phyloP scores from a whole-genome alignment of 2,113 vertebrate species.

The Bos javanicus region DNA sequence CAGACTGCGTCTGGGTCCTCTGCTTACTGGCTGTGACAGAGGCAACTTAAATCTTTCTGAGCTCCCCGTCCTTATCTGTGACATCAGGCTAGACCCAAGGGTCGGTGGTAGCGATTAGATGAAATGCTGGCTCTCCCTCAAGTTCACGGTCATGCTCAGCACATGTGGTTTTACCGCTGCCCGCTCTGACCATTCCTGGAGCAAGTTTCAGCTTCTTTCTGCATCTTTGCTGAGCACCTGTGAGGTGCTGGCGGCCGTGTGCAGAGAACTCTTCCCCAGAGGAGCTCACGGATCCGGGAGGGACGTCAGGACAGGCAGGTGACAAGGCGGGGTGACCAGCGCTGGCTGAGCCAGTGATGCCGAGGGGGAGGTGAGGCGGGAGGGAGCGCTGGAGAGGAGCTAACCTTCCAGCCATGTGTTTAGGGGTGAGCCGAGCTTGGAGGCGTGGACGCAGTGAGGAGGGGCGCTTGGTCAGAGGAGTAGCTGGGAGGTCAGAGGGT shows the following conservation, averaged over 20 bases:
- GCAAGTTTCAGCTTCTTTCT: rapidly evolving
- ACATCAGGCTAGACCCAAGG: background rate
- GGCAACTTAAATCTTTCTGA: too few species aligned
- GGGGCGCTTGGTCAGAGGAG: background rate
- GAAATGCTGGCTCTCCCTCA: too few species aligned
- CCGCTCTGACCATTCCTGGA: rapidly evolving
- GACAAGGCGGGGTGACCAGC: rapidly evolving
- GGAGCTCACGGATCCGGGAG: background rate
- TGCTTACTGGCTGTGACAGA: background rate
- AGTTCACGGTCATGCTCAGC: rapidly evolving
- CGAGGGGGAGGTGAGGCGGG: background rate
- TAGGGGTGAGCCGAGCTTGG: background rate
- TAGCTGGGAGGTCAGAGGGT: background rate
- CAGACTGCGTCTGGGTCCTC: background rate
- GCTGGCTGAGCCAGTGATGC: rapidly evolving
- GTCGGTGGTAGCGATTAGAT: rapidly evolving
- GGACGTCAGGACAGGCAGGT: rapidly evolving
- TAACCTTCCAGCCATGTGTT: rapidly evolving
- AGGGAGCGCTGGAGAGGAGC: background rate
- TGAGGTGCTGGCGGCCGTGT: rapidly evolving
- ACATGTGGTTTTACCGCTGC: rapidly evolving
- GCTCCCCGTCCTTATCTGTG: background rate
- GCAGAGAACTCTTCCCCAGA: too few species aligned
- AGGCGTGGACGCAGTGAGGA: rapidly evolving
- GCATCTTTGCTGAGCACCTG: background rate